phyloP scores from a whole-genome alignment of 2,113 vertebrate species.

The Turnix velox region DNA sequence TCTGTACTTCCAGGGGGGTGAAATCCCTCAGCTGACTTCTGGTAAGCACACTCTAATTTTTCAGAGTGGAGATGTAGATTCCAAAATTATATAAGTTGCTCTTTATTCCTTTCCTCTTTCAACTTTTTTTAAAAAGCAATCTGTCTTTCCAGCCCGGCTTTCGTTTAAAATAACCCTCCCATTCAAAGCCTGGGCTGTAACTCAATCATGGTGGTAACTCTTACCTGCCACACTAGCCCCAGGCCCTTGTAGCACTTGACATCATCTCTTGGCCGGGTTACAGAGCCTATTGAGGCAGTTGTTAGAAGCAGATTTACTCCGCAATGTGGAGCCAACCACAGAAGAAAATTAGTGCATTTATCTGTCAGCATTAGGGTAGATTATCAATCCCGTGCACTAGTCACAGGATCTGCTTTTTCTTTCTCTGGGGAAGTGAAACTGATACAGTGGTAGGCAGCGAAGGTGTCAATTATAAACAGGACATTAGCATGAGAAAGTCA shows the following conservation, averaged over 20 bases:
- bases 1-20: not conserved
- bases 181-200: constrained; percentile 79
- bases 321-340: constrained; percentile 86
- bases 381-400: constrained; percentile 91
- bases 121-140: constrained; percentile 24
- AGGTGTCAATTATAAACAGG: constrained; percentile 93
- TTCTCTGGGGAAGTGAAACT: constrained; percentile 88
- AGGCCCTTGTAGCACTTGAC: constrained; percentile 81
- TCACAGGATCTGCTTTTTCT: constrained; percentile 86
- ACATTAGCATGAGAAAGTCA: constrained; percentile 87
- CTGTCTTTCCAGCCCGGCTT: constrained; percentile 71
- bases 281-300: constrained; percentile 81
- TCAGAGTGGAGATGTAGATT: not conserved
- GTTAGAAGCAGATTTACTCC: constrained; percentile 83
- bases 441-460: constrained; percentile 85
- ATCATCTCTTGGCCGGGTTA: constrained; percentile 83
- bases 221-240: constrained; percentile 77
- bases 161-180: constrained; percentile 76
- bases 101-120: constrained; percentile 33
- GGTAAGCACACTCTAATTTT: not conserved
- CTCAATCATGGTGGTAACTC: constrained; percentile 77
- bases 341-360: constrained; percentile 99
- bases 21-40: not conserved
- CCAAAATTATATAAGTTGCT: not conserved
- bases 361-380: constrained; percentile 96